phyloP scores from a whole-genome alignment of 1,140 invertebrate species.

The Cyrtorhinus lividipennis region DNA sequence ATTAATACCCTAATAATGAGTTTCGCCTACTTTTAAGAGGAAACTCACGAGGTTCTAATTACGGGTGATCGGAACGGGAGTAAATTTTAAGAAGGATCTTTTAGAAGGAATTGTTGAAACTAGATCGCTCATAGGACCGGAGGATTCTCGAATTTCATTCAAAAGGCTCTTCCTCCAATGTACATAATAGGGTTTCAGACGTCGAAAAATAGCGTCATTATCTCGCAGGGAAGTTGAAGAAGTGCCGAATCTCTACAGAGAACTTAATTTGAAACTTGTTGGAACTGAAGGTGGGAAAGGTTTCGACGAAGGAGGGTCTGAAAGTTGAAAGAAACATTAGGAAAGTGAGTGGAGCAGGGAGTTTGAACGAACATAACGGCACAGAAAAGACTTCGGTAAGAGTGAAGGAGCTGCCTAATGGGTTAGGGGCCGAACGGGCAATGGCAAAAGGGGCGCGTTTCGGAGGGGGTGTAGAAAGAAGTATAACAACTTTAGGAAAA shows the following conservation, averaged over 20 bases:
- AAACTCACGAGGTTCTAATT: too few species aligned
- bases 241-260: background rate
- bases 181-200: background rate
- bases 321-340: constrained; percentile 1
- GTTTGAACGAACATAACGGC: background rate
- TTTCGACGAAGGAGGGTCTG: background rate
- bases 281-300: background rate
- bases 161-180: background rate
- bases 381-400: constrained; percentile 3
- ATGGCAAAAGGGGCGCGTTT: background rate
- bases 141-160: too few species aligned
- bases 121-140: too few species aligned
- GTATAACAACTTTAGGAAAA: constrained; percentile 3
- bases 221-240: background rate
- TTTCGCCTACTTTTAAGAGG: too few species aligned
- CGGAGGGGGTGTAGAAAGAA: constrained; percentile 1
- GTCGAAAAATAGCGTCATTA: background rate
- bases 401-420: background rate
- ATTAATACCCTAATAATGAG: too few species aligned
- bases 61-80: too few species aligned
- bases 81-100: too few species aligned
- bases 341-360: background rate
- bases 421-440: background rate
- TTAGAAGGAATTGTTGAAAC: too few species aligned
- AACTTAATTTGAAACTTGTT: background rate